A percentile compares a stretch with the other conserved stretches of the same genome.
These are phyloP conservation scores for Acinonyx jubatus DNA, from an alignment of 2,113 vertebrate genomes.

Conservation along the genomic window DNA sequence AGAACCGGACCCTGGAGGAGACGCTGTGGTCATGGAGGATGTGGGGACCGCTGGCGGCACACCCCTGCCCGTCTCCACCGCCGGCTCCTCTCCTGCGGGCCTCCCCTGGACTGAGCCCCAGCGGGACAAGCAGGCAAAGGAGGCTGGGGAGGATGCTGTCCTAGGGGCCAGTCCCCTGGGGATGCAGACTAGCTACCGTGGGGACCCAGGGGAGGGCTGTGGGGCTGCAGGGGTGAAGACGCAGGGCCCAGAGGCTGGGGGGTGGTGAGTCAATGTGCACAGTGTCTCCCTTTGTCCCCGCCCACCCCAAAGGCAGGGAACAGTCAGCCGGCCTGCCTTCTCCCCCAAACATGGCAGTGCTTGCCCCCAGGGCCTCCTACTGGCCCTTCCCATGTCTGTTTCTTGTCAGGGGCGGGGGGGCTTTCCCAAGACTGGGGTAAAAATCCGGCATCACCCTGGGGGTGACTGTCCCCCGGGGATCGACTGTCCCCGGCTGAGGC, in stretches of 20 bases:
- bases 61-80: neutral
- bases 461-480: too few species aligned
- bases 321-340: neutral
- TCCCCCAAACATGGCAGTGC: neutral
- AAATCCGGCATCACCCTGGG: too few species aligned
- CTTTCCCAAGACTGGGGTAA: neutral
- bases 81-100: neutral
- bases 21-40: accelerated
- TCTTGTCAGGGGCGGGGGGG: neutral
- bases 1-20: neutral
- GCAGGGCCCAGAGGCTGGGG: neutral
- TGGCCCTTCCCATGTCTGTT: neutral
- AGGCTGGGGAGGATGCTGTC: neutral
- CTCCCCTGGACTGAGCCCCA: neutral
- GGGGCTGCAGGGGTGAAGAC: neutral
- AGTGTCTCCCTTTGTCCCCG: neutral
- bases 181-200: neutral
- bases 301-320: neutral
- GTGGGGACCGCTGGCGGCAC: neutral
- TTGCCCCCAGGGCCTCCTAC: neutral
- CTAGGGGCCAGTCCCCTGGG: neutral
- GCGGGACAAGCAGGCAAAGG: neutral
- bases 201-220: neutral
- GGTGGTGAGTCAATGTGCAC: accelerated
- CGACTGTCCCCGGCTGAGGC: too few species aligned